Evolutionary conservation across 1,140 invertebrate genomes (phyloP).

Genomic region (Venturia canescens): DNA sequence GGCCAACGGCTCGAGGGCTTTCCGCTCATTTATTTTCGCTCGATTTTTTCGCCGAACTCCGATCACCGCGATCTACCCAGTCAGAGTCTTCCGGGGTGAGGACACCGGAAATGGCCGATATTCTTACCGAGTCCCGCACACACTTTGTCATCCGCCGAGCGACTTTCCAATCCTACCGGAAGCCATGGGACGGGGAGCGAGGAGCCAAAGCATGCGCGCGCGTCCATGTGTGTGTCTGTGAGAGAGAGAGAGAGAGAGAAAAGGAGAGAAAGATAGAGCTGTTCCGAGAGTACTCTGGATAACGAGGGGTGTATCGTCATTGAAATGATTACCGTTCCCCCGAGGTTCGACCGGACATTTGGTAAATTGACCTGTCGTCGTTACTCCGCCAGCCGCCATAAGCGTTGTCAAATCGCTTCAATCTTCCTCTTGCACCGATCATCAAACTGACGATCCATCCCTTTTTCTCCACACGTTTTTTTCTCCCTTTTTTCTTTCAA

Average conservation of each 20-base stretch:
- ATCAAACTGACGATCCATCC: too few species aligned
- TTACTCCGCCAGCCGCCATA: constrained; percentile 38
- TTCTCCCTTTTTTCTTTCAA: not conserved
- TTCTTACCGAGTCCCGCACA: not conserved
- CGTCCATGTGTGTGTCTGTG: too few species aligned
- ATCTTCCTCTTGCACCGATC: constrained; percentile 28
- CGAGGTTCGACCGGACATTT: constrained; percentile 68
- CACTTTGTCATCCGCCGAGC: not conserved
- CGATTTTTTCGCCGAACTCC: too few species aligned
- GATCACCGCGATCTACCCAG: too few species aligned
- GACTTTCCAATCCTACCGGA: not conserved
- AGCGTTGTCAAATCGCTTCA: constrained; percentile 55
- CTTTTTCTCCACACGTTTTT: not conserved
- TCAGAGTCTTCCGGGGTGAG: not conserved
- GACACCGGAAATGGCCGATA: not conserved
- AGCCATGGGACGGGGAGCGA: not conserved
- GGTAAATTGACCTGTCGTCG: constrained; percentile 68
- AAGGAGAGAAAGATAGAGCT: constrained; percentile 22
- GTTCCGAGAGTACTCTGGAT: constrained; percentile 38
- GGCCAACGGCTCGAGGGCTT: too few species aligned
- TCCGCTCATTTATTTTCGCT: too few species aligned
- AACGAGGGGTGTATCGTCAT: constrained; percentile 64
- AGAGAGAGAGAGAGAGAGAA: constrained; percentile 11
- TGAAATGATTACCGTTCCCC: constrained; percentile 70
- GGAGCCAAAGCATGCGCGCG: too few species aligned